Evolutionary conservation across 1,140 invertebrate species (phyloP), one percentile per base, ranked within the genome.

Genomic region (Drosophila suzukii): DNA sequence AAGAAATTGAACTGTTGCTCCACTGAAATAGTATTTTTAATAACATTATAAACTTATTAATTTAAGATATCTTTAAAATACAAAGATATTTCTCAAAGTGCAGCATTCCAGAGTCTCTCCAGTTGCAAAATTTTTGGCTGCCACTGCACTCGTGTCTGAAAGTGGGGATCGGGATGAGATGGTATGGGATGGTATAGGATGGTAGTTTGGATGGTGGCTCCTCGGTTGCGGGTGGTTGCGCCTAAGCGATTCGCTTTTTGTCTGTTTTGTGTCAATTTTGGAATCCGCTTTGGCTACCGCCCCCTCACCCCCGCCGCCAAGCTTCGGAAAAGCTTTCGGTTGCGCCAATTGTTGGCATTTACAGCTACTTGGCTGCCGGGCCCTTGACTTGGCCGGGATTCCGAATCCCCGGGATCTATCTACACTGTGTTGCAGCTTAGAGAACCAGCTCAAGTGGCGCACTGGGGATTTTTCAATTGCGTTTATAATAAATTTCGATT

Each of bases 401-500:
- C 66, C 39, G 66, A 70, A 49, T 39, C 67, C 34, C 27, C 46
- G 27, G 50, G 36, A 59, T 71, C 46, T 34, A 27, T 15, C 60
- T 46, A 8, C 32, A 34, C 51, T 76, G 60, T 59, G 62, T 36
- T 3, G 50, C 50, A 43, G 65, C 61, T 68, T 66, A 68, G 65
- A 66, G 61, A 53, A 44, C 60, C 62, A 34, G 81, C 83, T 88
- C 78, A 88, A 86, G 82, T 82, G 84, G 43, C 62, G 79, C 71
- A 63, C 51, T 78, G 75, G 84, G 83, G 80, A 89, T 88, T 88
- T 89, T 80, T 89, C 83, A 88, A 88, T 89, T 89, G 83, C 84
- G 84, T 88, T 89, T 83, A 88, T 89, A 88, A 83, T 76, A 88
- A 77, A 88, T 89, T 88, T 88, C 84, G 83, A 88, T 88, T 89